phyloP scores from a whole-genome alignment of 2,888 invertebrate species.

The Villa cingulata region DNA sequence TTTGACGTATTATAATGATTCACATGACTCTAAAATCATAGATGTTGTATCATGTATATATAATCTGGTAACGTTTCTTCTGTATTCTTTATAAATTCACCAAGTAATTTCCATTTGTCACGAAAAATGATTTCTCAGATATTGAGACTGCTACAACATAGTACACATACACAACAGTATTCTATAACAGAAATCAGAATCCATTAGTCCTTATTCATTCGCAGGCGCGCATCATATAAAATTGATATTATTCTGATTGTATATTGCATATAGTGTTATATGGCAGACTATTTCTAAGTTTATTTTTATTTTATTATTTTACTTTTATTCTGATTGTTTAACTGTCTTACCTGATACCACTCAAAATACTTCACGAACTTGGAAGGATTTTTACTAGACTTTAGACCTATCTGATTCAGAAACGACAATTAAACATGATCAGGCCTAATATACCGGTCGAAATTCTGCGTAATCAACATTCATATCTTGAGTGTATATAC shows the following conservation, averaged over 20 bases:
- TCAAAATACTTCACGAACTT: constrained; percentile 3
- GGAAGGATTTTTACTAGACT: not conserved
- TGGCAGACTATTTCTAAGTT: too few relatives aligned
- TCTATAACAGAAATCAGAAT: too few relatives aligned
- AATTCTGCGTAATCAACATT: constrained; percentile 13
- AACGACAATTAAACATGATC: constrained; percentile 14
- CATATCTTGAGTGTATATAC: constrained; percentile 9
- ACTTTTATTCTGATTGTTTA: too few relatives aligned
- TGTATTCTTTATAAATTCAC: constrained; percentile 2
- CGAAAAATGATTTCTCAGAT: constrained; percentile 14
- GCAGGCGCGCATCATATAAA: constrained; percentile 1
- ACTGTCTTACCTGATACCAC: too few relatives aligned
- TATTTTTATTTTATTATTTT: too few relatives aligned
- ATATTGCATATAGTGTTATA: not conserved
- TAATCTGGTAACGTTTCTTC: too few relatives aligned
- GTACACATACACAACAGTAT: too few relatives aligned
- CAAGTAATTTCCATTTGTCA: constrained; percentile 16
- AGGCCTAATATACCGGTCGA: constrained; percentile 13
- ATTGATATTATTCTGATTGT: too few relatives aligned
- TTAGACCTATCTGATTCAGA: constrained; percentile 11
- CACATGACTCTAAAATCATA: too few relatives aligned
- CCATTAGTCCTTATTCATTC: constrained; percentile 9
- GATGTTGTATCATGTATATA: too few relatives aligned
- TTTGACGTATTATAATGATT: too few relatives aligned
- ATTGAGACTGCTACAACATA: constrained; percentile 3